Evolutionary conservation across 2,797 vertebrate genomes (phyloP), one percentile per base, ranked within the genome.

Genomic region (Triplophysa bombifrons): DNA sequence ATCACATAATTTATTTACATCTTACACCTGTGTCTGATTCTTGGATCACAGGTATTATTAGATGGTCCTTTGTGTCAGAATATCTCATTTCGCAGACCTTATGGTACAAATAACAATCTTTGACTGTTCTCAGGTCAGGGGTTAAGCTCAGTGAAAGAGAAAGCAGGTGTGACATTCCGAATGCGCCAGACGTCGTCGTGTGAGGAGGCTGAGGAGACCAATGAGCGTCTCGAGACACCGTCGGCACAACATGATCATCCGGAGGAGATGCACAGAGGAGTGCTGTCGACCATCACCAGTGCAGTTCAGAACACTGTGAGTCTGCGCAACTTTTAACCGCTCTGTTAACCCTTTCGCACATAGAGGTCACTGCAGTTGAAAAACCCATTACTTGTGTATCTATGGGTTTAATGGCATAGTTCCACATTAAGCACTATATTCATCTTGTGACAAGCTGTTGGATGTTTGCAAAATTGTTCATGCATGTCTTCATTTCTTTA

Each of bases 281-380:
- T 99, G 83, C 89, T 99, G 85, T 99, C 97, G 30, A 92, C 95
- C 63, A 94, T 99, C 89, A 95, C 94, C 85, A 95, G 92, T 0
- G 97, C 90, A 20, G 94, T 99, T 67, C 97, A 99, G 84, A 97
- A 93, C 91, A 98, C 98, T 2, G 98, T 98, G 88, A 95, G 97
- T 92, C 3, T 55, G 64, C 77, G 61, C 81, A 14, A 11, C 25
- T 20, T 9, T 16, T n/a, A 51, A 66, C 27, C 22, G 22, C 27
- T 20, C 16, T 13, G 55, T 67, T 55, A 38, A 8, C n/a, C 64
- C 10, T 46, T 13, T 30, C 25, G 3, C 46, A 48, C 46, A 11
- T 41, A 48, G 46, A 48, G 46, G 46, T 48, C 46, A 16, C 46
- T 48, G 46, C 46, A 48, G 46, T 48, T 14, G 2, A 14, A 4